Base-by-base conservation (phyloP, 2,888 invertebrate species). In the Acleris cristana region DNA sequence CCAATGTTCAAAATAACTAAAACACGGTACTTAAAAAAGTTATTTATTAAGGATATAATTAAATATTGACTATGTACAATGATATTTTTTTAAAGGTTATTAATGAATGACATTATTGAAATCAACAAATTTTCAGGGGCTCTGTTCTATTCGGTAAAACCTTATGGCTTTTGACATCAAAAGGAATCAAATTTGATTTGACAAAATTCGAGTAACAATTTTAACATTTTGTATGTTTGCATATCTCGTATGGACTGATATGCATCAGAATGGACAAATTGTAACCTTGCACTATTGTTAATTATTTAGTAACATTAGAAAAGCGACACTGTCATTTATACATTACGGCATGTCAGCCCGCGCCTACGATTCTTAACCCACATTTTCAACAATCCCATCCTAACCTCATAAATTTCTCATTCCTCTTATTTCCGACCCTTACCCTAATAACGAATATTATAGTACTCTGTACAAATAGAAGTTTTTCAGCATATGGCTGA, bases 401-500 rank as follows among this genome's bases (percentile, higher is more conserved):
- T 14, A 40, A 40, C 40, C 14, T 40, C 40, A 40, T 14, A 40
- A 51, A 19, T 19, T 3, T 51, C 1, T 51, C 49, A 51, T 21
- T 51, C 51, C 19, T 12, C 21, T 10, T 51, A 21, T 4, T 51
- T 51, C 12, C 3, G 12, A 19, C 12, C 19, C 21, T 51, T 8
- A 8, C 45, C 45, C 45, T 45, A 34, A 34, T 48, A n/a, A 48
- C 48, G 16, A 48, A 48, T 26, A 65, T 72, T 92, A 96, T 76
- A 96, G 93, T 68, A 98, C 96, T 84, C 98, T 93, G 83, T 96
- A 96, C 73, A 95, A 94, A 87, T 98, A 98, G 87, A 98, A 98
- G 78, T 95, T 90, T 90, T 98, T 96, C 73, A 98, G 94, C 79
- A 95, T 94, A 58, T 94, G 93, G 74, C 96, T 97, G 63, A 99